Evolutionary conservation across 2,113 vertebrate species (phyloP).

Genomic region (Neodon shergylaensis): DNA sequence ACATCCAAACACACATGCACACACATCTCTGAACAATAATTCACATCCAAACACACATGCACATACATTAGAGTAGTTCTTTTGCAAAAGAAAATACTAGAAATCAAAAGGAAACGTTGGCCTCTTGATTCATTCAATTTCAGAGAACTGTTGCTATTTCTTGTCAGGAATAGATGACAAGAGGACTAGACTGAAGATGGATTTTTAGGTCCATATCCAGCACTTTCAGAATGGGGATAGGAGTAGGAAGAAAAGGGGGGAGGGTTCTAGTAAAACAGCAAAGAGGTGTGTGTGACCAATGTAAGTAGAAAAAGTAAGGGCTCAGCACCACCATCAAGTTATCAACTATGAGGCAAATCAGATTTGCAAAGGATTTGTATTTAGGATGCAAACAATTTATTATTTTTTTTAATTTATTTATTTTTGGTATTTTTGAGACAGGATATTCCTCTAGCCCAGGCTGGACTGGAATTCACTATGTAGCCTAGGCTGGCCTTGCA

Average conservation of each 20-base stretch:
- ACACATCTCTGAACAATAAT: neutral
- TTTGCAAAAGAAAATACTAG: conserved; percentile 48
- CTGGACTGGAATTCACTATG: neutral
- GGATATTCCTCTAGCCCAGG: neutral
- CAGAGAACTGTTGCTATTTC: conserved; percentile 46
- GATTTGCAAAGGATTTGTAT: conserved; percentile 44
- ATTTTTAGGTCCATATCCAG: conserved; percentile 36
- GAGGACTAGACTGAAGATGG: neutral
- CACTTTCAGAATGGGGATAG: conserved; percentile 61
- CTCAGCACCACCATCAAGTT: conserved; percentile 18
- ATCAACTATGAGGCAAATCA: neutral
- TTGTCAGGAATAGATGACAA: conserved; percentile 44
- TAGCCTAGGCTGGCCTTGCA: neutral
- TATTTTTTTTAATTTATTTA: neutral
- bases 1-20: neutral
- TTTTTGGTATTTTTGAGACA: neutral
- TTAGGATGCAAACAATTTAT: conserved; percentile 9
- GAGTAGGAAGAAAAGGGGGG: conserved; percentile 8
- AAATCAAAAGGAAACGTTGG: conserved; percentile 59
- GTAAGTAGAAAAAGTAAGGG: neutral
- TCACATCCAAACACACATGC: neutral
- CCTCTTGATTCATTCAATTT: conserved; percentile 46
- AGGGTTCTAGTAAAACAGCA: conserved; percentile 50
- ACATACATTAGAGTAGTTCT: conserved; percentile 28
- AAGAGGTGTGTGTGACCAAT: conserved; percentile 40